Evolutionary conservation across 2,113 vertebrate genomes (phyloP).

Genomic region (Hippocampus comes): DNA sequence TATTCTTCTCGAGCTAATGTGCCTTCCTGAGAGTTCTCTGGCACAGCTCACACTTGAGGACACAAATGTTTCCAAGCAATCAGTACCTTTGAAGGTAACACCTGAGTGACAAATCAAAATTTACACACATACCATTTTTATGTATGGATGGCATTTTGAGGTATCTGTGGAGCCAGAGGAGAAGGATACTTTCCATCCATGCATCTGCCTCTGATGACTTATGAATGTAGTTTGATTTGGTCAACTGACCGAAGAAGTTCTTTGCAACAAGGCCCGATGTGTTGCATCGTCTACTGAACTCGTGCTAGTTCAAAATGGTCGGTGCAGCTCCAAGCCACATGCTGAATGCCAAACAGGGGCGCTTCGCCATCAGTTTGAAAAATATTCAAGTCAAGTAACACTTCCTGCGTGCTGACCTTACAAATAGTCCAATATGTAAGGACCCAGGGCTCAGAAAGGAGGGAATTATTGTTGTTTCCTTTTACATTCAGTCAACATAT

Average conservation of each 20-base stretch:
- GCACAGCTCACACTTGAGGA: not conserved
- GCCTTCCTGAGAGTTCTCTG: not conserved
- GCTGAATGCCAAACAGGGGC: slow-evolving; percentile 53
- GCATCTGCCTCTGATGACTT: not conserved
- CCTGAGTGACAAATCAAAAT: not conserved
- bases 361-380: slow-evolving; percentile 29
- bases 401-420: slow-evolving; percentile 6
- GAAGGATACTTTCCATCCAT: slow-evolving; percentile 10
- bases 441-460: not conserved
- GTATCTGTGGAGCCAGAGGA: not conserved
- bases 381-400: slow-evolving; percentile 29
- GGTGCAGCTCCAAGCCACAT: slow-evolving; percentile 49
- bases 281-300: slow-evolving; percentile 26
- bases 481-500: slow-evolving; percentile 5
- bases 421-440: slow-evolving; percentile 8
- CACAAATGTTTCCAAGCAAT: too few species aligned
- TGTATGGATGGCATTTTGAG: not conserved
- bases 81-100: too few species aligned
- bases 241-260: slow-evolving; percentile 1
- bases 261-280: slow-evolving; percentile 43
- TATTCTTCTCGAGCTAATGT: not conserved
- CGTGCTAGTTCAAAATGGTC: slow-evolving; percentile 39
- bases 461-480: not conserved
- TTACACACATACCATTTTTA: not conserved
- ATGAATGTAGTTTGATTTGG: not conserved